Percentiles rank a stretch among this genome's conserved stretches.
These are phyloP conservation scores for Horisme vitalbata DNA, from an alignment of 2,888 invertebrate genomes.

Conservation along the genomic window DNA sequence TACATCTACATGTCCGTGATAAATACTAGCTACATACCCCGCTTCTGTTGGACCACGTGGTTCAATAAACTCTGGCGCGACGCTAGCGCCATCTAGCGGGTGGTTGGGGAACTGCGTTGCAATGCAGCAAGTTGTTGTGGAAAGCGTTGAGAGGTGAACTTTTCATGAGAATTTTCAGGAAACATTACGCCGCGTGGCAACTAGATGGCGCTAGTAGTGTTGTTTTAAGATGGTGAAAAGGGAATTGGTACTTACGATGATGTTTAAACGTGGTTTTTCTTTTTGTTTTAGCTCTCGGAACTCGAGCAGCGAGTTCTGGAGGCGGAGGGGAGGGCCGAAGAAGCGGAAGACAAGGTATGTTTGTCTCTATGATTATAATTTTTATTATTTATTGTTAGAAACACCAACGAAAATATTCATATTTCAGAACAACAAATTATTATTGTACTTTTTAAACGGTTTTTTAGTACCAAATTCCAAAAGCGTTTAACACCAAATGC, in stretches of 20 bases:
- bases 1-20: constrained; percentile 66
- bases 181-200: constrained; percentile 13
- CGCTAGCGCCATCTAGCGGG: constrained; percentile 68
- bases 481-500: too few species aligned
- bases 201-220: constrained; percentile 59
- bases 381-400: too few species aligned
- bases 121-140: constrained; percentile 28
- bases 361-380: too few species aligned
- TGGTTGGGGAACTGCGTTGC: constrained; percentile 49
- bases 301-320: constrained; percentile 96
- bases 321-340: constrained; percentile 95
- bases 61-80: constrained; percentile 65
- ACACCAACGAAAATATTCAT: too few species aligned
- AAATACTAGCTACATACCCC: constrained; percentile 39
- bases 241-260: background rate
- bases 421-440: too few species aligned
- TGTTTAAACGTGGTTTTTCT: constrained; percentile 25
- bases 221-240: constrained; percentile 18
- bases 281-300: constrained; percentile 93
- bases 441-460: too few species aligned
- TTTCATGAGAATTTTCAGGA: constrained; percentile 16
- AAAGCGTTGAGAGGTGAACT: constrained; percentile 9
- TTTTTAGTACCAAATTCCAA: too few species aligned
- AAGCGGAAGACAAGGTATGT: constrained; percentile 97
- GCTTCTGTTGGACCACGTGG: constrained; percentile 57